Percentiles rank a stretch among this genome's conserved stretches.
Evolutionary conservation across 2,888 invertebrate genomes (phyloP).

Genomic region (Pyralis farinalis): DNA sequence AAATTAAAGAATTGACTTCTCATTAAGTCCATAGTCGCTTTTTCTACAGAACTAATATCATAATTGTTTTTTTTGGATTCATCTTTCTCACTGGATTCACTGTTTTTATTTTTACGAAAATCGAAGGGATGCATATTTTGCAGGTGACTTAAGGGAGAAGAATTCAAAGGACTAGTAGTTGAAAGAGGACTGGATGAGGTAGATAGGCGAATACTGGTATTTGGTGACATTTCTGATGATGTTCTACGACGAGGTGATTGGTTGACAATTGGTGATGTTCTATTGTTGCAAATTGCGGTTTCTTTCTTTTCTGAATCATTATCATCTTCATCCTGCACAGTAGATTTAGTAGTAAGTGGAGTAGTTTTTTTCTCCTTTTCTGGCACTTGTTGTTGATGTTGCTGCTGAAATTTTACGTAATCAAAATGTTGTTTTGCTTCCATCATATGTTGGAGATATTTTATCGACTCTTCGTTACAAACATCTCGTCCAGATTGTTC

Average conservation of each 20-base stretch:
- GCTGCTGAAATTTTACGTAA: conserved; percentile 51
- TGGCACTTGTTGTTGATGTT: conserved; percentile 52
- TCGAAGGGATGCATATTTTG: conserved; percentile 98
- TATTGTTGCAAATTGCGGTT: conserved; percentile 45
- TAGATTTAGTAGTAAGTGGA: too few relatives aligned
- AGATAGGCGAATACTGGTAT: conserved; percentile 59
- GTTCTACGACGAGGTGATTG: conserved; percentile 52
- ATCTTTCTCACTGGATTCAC: conserved; percentile 57
- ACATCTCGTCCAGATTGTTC: conserved; percentile 77
- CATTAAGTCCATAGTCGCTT: conserved; percentile 81
- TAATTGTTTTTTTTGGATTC: conserved; percentile 70
- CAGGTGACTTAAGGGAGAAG: conserved; percentile 91
- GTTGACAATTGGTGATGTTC: conserved; percentile 43
- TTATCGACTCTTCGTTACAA: conserved; percentile 62
- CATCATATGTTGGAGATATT: conserved; percentile 71
- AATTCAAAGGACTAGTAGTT: conserved; percentile 82
- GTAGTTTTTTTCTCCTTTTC: conserved; percentile 32
- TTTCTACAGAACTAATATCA: conserved; percentile 54
- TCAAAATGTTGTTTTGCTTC: conserved; percentile 68
- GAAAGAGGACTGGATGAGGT: conserved; percentile 72
- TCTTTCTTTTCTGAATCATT: conserved; percentile 53
- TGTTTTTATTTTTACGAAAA: conserved; percentile 85
- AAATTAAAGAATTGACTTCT: conserved; percentile 84
- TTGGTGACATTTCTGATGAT: conserved; percentile 65
- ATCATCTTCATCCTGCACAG: conserved; percentile 27